Percentiles rank a stretch among this genome's conserved stretches.
These are phyloP conservation scores for Heliconius hortense DNA, from an alignment of 2,888 invertebrate species.

Conservation along the genomic window DNA sequence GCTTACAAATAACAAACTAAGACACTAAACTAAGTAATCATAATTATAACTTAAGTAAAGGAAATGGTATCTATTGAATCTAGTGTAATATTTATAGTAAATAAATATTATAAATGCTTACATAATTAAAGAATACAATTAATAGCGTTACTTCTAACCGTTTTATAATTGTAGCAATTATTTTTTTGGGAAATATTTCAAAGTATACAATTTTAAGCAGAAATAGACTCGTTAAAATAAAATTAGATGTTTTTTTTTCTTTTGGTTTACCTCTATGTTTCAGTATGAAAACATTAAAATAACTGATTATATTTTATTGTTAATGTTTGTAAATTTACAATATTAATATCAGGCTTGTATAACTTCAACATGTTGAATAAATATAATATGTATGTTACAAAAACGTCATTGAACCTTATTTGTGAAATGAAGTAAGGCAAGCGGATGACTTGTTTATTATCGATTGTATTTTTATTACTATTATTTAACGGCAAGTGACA, in stretches of 20 bases:
- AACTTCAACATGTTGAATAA: background rate
- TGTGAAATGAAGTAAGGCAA: slow-evolving; percentile 3
- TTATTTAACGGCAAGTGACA: background rate
- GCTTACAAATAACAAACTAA: slow-evolving; percentile 32
- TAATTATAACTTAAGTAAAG: slow-evolving; percentile 21
- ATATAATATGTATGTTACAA: background rate
- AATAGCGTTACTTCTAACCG: slow-evolving; percentile 2
- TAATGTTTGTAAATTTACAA: background rate
- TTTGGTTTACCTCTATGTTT: background rate
- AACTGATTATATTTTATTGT: background rate
- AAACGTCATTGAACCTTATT: background rate
- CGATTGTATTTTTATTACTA: background rate
- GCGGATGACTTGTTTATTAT: background rate
- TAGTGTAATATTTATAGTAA: slow-evolving; percentile 16
- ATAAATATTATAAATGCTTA: slow-evolving; percentile 34
- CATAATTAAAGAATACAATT: slow-evolving; percentile 21
- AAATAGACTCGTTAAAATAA: background rate
- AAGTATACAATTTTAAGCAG: background rate
- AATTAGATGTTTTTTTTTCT: background rate
- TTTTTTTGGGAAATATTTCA: background rate
- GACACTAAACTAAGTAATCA: slow-evolving; percentile 5
- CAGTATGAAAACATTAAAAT: background rate
- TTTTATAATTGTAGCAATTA: slow-evolving; percentile 1
- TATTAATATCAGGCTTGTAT: background rate
- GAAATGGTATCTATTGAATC: slow-evolving; percentile 20